Evolutionary conservation across 2,113 vertebrate species (phyloP).

Genomic region (Erythrocebus patas): DNA sequence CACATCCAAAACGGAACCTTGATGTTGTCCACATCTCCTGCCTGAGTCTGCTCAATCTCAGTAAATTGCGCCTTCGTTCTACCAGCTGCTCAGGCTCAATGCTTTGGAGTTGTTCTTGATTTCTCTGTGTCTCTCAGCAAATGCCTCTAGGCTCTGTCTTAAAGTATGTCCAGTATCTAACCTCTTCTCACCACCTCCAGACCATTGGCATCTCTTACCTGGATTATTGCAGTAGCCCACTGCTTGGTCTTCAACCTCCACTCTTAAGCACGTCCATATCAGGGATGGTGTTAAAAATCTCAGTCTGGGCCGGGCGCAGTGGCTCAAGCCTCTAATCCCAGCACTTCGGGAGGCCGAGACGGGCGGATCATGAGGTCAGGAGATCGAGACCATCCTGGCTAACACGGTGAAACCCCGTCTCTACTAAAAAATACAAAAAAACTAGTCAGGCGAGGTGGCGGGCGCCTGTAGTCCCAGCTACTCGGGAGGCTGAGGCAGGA

Average conservation of each 20-base stretch:
- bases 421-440: no score
- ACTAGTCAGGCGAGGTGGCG: no score
- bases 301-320: no score
- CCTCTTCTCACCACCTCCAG: not conserved
- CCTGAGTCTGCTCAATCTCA: not conserved
- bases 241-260: not conserved
- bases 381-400: no score
- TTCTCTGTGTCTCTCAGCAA: not conserved
- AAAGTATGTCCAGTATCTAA: not conserved
- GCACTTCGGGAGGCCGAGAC: no score
- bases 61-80: fast-evolving
- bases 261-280: not conserved
- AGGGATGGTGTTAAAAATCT: no score
- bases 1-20: not conserved
- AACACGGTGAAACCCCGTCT: no score
- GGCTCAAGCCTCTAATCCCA: no score
- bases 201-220: fast-evolving
- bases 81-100: fast-evolving
- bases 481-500: no score
- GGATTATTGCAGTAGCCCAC: not conserved
- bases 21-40: not conserved
- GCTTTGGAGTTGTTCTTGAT: not conserved
- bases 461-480: no score
- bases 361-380: no score
- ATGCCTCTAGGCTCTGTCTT: not conserved